These are phyloP conservation scores for Pagrus major DNA, from an alignment of 2,113 vertebrate genomes.

Conservation along the genomic window DNA sequence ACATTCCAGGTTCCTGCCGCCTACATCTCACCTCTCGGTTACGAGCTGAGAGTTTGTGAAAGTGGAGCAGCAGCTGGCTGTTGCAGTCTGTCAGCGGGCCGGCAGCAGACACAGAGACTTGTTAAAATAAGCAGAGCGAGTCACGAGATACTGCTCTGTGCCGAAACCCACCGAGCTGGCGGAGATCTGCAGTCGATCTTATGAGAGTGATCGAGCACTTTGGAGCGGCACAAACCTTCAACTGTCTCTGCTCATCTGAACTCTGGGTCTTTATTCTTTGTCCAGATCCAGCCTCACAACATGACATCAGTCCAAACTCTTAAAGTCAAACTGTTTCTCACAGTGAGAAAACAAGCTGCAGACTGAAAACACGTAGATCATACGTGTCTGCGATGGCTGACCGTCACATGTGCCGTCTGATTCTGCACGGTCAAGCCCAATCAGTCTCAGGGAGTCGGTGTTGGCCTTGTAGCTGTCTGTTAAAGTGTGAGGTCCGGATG, in stretches of 20 bases:
- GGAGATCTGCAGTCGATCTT: not conserved
- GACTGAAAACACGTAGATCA: not conserved
- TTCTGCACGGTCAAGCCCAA: not conserved
- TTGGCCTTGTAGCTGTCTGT: not conserved
- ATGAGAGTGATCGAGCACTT: not conserved
- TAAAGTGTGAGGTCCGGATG: not conserved
- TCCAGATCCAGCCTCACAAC: too few species aligned
- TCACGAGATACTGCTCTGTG: not conserved
- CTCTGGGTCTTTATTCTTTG: not conserved
- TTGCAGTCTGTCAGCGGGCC: conserved; percentile 34
- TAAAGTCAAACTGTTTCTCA: not conserved
- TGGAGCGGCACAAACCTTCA: not conserved
- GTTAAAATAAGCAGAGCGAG: conserved; percentile 27
- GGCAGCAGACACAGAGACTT: conserved; percentile 4
- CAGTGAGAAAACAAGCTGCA: not conserved
- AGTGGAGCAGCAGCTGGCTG: conserved; percentile 40
- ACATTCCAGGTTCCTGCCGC: not conserved
- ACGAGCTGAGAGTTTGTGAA: not conserved
- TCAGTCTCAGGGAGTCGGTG: not conserved
- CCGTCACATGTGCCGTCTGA: not conserved
- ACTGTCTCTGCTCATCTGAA: not conserved
- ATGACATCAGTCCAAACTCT: too few species aligned
- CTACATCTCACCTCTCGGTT: not conserved
- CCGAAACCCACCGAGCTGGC: not conserved
- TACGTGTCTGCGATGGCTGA: not conserved